Evolutionary conservation across 2,888 invertebrate species (phyloP).

Genomic region (Nemurella pictetii): DNA sequence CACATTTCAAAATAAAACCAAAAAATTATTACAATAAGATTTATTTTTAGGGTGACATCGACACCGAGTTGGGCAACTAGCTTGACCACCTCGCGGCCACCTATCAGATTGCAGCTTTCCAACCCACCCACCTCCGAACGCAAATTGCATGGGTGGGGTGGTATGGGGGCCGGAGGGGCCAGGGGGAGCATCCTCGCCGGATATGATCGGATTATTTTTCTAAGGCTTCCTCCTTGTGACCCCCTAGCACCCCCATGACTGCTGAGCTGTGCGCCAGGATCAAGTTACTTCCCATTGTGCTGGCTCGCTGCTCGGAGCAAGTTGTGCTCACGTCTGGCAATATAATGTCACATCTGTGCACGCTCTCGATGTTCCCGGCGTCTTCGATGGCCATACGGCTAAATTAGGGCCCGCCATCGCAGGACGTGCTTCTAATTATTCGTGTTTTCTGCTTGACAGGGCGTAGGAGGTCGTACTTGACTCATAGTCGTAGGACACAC

Average conservation of each 20-base stretch:
- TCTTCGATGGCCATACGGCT: neutral
- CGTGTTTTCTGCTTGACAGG: neutral
- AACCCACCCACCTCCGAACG: neutral
- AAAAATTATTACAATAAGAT: neutral
- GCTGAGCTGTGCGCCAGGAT: neutral
- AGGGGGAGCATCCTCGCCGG: conserved; percentile 26
- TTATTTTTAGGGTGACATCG: neutral
- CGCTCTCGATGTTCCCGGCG: neutral
- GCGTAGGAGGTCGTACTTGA: neutral
- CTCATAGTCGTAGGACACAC: too few relatives aligned
- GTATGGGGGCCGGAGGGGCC: neutral
- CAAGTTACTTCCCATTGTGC: conserved; percentile 16
- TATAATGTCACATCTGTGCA: conserved; percentile 10
- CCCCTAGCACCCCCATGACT: neutral
- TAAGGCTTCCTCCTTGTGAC: conserved; percentile 26
- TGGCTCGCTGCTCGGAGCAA: neutral
- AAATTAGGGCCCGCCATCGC: neutral
- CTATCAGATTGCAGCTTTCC: neutral
- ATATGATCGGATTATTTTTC: conserved; percentile 33
- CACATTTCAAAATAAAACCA: neutral
- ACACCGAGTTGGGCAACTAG: neutral
- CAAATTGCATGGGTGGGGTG: neutral
- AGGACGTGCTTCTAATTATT: neutral
- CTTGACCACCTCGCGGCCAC: neutral
- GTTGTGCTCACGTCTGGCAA: neutral